Evolutionary conservation across 1,140 invertebrate genomes (phyloP), one percentile per base, ranked within the genome.

Genomic region (Ditylenchus dipsaci): DNA sequence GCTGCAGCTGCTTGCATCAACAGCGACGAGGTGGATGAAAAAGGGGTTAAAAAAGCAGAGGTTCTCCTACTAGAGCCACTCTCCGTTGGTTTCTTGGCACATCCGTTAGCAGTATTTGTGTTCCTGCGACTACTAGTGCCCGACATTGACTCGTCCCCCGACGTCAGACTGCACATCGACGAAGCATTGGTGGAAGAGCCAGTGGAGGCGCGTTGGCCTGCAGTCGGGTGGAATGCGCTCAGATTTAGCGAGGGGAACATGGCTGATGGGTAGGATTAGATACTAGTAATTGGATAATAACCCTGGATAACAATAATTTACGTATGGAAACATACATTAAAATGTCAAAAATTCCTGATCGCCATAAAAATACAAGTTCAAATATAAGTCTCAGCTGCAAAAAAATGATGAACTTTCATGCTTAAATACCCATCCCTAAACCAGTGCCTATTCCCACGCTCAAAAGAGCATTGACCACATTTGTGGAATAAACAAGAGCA

Each of bases 11-110:
- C 26, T 15, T 26, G 63, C 63, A 64, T 38, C n/a, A 67, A 67
- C 21, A 67, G 17, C 27, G 65, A 67, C 5, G 65, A 67, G 17
- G 60, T 65, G 15, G 65, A 67, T 3, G 63, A 64, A 57, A 64
- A 64, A 13, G 27, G 63, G 23, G 58, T 67, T 5, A 69, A 30
- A 15, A 67, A 26, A 17, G 49, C 23, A 38, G 57, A 64, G 60
- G 17, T 1, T 8, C 26, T 49, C 29, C 26, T 42, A n/a, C 43
- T 60, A 7, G 21, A 7, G 15, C 63, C 63, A 13, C 63, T 64
- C n/a, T 19, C n/a, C 13, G 15, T 60, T 1, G 63, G n/a, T 15
- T 27, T 26, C 42, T 26, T 53, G n/a, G n/a, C n/a, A 53, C n/a
- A 53, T 8, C n/a, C n/a, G 43, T 45, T 45, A 11, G 43, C 43